Base-by-base conservation (phyloP, 1,140 invertebrate genomes). In the Phocides pigmalion region DNA sequence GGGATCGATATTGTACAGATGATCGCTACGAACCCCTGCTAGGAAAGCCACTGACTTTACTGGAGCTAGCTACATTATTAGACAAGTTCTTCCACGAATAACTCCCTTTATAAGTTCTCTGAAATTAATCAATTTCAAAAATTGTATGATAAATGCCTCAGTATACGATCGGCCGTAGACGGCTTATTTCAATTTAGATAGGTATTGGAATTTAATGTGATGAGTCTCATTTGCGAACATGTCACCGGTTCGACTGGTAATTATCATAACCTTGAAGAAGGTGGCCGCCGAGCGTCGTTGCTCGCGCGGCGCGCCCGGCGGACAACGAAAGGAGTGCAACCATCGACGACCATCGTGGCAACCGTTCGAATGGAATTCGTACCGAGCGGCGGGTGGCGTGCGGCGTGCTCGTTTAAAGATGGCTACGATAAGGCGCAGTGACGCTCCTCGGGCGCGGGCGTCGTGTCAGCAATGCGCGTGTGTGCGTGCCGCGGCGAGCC, bases 351-450 rank as follows among this genome's bases (percentile, higher is more conserved):
- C 76, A 80, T 83, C 77, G 64, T 66, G 63, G 78, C 79, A 77
- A 78, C 78, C 70, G 81, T 66, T 77, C 68, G 74, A 79, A 74
- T 81, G 82, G 82, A 87, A 86, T 87, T 87, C 82, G 77, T 87
- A 81, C 81, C 79, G 77, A 76, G 79, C 76, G 75, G 80, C 78
- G 81, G 84, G 72, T 83, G 80, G 85, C 85, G 83, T 87, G 85
- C 79, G 74, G 61, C 75, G 81, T 74, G 83, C 79, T 86, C 84
- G 78, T 90, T 88, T 85, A 88, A 86, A 90, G 88, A 90, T 90
- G 88, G 84, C 84, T 82, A 76, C 88, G 86, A 90, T 90, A 89
- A 89, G 81, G 80, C 79, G 82, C 72, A 68, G 78, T 87, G 87
- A 87, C 86, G 83, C 80, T 88, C 82, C 76, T 84, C 82, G 82